Evolutionary conservation across 2,113 vertebrate genomes (phyloP).

Genomic region (Pao palembangensis): DNA sequence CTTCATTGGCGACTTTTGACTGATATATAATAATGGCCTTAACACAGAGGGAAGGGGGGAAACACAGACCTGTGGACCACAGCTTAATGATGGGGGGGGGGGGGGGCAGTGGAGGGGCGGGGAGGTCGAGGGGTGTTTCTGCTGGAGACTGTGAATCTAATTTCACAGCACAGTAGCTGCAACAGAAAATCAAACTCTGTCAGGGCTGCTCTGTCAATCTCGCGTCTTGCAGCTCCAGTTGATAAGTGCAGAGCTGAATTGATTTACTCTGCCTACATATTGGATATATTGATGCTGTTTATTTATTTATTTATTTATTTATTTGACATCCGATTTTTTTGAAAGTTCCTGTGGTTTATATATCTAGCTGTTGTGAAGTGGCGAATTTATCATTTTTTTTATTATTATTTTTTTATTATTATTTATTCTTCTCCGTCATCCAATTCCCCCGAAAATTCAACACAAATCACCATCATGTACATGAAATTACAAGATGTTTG

Average conservation of each 20-base stretch:
- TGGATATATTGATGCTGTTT: conserved; percentile 56
- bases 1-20: conserved; percentile 73
- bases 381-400: conserved; percentile 7
- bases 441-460: not conserved
- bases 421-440: not conserved
- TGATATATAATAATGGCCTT: conserved; percentile 70
- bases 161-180: conserved; percentile 77
- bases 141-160: conserved; percentile 74
- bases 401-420: not conserved
- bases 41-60: conserved; percentile 53
- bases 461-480: not conserved
- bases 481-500: not conserved
- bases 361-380: conserved; percentile 1
- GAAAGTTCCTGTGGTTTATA: not conserved
- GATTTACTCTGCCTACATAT: conserved; percentile 67
- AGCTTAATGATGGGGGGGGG: conserved; percentile 61
- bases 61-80: conserved; percentile 60
- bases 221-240: conserved; percentile 66
- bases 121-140: conserved; percentile 25
- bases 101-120: conserved; percentile 18
- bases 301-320: conserved; percentile 10
- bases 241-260: conserved; percentile 73
- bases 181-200: conserved; percentile 76
- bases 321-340: conserved; percentile 10
- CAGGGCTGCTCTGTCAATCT: conserved; percentile 74